Conservation (phyloP, 2,888 invertebrate genomes). For the Ormyrus labotus region DNA sequence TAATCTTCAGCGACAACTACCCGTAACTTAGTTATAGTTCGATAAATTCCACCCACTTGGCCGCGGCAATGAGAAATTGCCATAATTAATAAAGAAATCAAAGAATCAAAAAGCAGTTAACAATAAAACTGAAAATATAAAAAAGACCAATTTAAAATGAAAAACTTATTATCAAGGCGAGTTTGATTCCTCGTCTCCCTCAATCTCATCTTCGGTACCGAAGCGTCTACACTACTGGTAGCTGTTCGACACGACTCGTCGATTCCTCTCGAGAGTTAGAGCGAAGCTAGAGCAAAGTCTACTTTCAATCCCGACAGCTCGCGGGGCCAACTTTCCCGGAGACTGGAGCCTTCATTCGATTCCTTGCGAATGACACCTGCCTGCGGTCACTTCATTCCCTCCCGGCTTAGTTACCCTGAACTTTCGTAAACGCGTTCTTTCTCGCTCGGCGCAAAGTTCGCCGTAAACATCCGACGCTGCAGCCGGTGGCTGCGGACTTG, state of each 20-base stretch:
- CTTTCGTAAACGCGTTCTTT: not conserved
- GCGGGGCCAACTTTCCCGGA: slow-evolving; percentile 10
- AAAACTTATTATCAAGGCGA: too few relatives aligned
- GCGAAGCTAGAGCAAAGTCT: not conserved
- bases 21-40: too few relatives aligned
- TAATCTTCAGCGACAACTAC: too few relatives aligned
- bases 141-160: too few relatives aligned
- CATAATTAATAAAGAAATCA: not conserved
- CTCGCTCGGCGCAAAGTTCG: not conserved
- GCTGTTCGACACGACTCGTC: not conserved
- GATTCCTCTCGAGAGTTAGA: slow-evolving; percentile 24
- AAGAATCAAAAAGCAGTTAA: not conserved
- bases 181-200: not conserved
- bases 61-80: too few relatives aligned
- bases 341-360: slow-evolving; percentile 51
- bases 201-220: not conserved
- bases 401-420: not conserved
- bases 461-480: too few relatives aligned
- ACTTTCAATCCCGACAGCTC: not conserved
- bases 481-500: too few relatives aligned
- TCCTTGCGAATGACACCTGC: slow-evolving; percentile 49
- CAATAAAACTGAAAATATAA: too few relatives aligned
- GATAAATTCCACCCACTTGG: too few relatives aligned
- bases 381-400: not conserved
- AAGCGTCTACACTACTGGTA: too few relatives aligned